A percentile compares a stretch with the other conserved stretches of the same genome.
These are phyloP conservation scores for Malthinus flaveolus DNA, from an alignment of 2,888 invertebrate species.

Conservation along the genomic window DNA sequence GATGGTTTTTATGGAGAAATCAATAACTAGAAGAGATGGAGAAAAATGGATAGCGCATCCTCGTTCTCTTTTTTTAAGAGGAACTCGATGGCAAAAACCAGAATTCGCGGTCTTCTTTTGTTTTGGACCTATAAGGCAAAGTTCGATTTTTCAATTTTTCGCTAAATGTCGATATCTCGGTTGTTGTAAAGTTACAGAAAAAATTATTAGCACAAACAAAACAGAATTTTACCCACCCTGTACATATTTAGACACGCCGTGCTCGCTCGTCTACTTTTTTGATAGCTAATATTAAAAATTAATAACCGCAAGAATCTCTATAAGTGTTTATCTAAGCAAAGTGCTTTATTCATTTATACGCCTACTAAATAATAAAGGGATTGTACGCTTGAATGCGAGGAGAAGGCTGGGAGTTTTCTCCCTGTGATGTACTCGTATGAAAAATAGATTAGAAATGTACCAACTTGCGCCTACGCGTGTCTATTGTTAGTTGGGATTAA, in stretches of 20 bases:
- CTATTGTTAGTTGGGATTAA: slow-evolving; percentile 24
- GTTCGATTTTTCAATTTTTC: no score
- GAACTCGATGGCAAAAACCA: no score
- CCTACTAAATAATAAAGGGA: background rate
- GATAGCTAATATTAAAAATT: slow-evolving; percentile 2
- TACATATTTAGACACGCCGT: no score
- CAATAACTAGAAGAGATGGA: no score
- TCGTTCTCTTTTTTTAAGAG: no score
- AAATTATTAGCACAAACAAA: background rate
- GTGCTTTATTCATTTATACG: slow-evolving; percentile 9
- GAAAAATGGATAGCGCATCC: no score
- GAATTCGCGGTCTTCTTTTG: no score
- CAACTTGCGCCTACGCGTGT: slow-evolving; percentile 19
- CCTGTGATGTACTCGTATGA: slow-evolving; percentile 2
- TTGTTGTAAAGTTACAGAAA: no score
- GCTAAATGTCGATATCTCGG: no score
- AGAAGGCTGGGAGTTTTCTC: background rate
- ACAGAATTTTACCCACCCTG: background rate
- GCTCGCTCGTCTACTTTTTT: no score
- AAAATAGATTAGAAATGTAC: slow-evolving; percentile 22
- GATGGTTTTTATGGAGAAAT: no score
- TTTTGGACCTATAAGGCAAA: no score
- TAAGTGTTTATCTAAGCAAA: slow-evolving; percentile 23
- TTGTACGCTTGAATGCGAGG: background rate
- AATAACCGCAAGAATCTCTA: slow-evolving; percentile 24